Conservation (phyloP, 1,140 invertebrate species). For the Drosophila ogumai region DNA sequence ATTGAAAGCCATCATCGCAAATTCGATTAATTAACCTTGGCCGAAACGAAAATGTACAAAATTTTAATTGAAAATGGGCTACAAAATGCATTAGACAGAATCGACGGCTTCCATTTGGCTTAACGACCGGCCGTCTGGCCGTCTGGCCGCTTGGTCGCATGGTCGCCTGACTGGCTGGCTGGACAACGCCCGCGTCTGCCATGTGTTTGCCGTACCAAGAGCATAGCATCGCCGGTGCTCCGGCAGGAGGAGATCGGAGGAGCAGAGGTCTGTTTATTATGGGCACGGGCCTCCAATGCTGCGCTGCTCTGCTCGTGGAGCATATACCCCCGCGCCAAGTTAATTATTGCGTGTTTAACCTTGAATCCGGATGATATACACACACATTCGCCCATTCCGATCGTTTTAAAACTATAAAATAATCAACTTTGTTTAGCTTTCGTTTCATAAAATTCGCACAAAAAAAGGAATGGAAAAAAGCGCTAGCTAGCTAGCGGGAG, state of each 20-base stretch:
- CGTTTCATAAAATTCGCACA: constrained; percentile 59
- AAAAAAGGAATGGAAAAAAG: constrained; percentile 39
- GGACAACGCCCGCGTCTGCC: constrained; percentile 50
- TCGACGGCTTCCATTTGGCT: constrained; percentile 56
- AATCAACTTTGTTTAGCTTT: constrained; percentile 79
- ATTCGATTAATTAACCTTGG: constrained; percentile 72
- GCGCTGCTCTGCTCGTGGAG: constrained; percentile 20
- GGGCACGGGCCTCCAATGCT: constrained; percentile 15
- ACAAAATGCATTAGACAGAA: constrained; percentile 69
- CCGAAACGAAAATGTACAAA: constrained; percentile 65
- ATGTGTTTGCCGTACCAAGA: constrained; percentile 60
- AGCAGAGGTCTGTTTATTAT: constrained; percentile 46
- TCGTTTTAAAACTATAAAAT: constrained; percentile 80
- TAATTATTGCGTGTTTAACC: constrained; percentile 80
- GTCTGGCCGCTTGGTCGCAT: constrained; percentile 22
- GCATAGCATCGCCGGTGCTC: constrained; percentile 12
- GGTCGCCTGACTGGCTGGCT: constrained; percentile 52
- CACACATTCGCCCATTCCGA: constrained; percentile 52
- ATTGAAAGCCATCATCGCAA: constrained; percentile 61
- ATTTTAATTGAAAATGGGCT: constrained; percentile 75
- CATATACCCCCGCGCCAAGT: constrained; percentile 60
- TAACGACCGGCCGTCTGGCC: constrained; percentile 38
- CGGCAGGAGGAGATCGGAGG: constrained; percentile 11
- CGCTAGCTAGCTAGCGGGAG: not conserved
- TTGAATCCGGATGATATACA: constrained; percentile 63